Evolutionary conservation across 1,140 invertebrate genomes (phyloP).

Genomic region (Caenorhabditis remanei): DNA sequence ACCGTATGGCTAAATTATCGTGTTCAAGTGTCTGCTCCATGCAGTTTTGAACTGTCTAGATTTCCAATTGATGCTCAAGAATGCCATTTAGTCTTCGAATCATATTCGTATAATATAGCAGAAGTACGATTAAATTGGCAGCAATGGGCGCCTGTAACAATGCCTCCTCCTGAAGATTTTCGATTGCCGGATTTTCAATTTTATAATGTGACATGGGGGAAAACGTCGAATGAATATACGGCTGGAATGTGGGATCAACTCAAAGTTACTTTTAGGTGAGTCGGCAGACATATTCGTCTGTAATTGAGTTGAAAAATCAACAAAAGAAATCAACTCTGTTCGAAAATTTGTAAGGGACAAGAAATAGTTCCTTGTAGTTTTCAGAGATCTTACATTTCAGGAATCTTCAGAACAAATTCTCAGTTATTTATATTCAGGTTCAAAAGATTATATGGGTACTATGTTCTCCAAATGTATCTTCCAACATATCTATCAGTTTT

Average conservation of each 20-base stretch:
- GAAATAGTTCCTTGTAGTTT: no score
- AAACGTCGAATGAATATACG: conserved; percentile 70
- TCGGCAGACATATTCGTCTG: neutral
- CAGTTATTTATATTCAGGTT: conserved; percentile 75
- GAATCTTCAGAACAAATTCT: no score
- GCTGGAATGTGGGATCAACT: conserved; percentile 77
- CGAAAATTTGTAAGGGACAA: neutral
- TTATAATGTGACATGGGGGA: conserved; percentile 74
- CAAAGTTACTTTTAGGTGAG: conserved; percentile 77
- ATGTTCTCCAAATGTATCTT: conserved; percentile 80
- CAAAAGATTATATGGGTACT: conserved; percentile 79
- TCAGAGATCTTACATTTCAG: no score
- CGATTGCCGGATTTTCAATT: conserved; percentile 77
- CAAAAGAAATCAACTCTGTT: neutral
- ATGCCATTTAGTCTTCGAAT: conserved; percentile 69
- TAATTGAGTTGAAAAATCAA: no score
- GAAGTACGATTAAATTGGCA: conserved; percentile 72
- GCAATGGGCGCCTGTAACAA: conserved; percentile 75
- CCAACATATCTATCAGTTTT: conserved; percentile 79
- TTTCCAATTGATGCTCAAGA: conserved; percentile 74
- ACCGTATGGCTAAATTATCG: conserved; percentile 77
- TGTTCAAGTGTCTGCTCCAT: conserved; percentile 75
- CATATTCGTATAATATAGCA: conserved; percentile 69
- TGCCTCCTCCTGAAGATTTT: conserved; percentile 72
- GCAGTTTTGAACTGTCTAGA: conserved; percentile 72